These are phyloP conservation scores for Acropora tenuis DNA, from an alignment of 64 coral and sea anemone genomes.

Conservation along the genomic window DNA sequence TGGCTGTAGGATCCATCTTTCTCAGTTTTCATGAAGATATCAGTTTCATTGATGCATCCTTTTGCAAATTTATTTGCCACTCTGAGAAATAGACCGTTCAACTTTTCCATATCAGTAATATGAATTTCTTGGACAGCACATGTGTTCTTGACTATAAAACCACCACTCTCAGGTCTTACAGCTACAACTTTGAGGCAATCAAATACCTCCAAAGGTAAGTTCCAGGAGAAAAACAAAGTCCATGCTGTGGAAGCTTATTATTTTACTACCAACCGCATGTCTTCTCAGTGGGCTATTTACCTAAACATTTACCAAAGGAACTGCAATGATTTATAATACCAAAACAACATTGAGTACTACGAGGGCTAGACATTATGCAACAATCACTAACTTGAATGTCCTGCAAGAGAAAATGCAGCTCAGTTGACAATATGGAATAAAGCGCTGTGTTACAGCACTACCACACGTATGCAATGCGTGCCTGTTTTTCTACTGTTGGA, in stretches of 20 bases:
- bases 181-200: conserved; percentile 68
- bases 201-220: conserved; percentile 55
- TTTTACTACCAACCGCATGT: no score
- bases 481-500: no score
- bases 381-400: no score
- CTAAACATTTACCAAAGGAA: no score
- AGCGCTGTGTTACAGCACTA: no score
- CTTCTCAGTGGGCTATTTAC: no score
- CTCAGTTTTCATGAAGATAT: conserved; percentile 14
- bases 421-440: no score
- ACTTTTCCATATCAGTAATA: conserved; percentile 47
- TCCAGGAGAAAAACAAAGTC: conserved; percentile 50
- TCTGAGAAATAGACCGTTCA: conserved; percentile 35
- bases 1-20: conserved; percentile 50
- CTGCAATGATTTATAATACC: no score
- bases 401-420: no score
- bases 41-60: conserved; percentile 19
- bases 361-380: no score
- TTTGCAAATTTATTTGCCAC: conserved; percentile 51
- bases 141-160: conserved; percentile 60
- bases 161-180: conserved; percentile 46
- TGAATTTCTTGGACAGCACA: conserved; percentile 47
- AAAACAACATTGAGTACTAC: no score
- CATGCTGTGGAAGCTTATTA: conserved; percentile 45
- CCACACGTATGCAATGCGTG: no score